These are phyloP conservation scores for Rhaphigaster nebulosa DNA, from an alignment of 2,888 invertebrate genomes.

Conservation along the genomic window DNA sequence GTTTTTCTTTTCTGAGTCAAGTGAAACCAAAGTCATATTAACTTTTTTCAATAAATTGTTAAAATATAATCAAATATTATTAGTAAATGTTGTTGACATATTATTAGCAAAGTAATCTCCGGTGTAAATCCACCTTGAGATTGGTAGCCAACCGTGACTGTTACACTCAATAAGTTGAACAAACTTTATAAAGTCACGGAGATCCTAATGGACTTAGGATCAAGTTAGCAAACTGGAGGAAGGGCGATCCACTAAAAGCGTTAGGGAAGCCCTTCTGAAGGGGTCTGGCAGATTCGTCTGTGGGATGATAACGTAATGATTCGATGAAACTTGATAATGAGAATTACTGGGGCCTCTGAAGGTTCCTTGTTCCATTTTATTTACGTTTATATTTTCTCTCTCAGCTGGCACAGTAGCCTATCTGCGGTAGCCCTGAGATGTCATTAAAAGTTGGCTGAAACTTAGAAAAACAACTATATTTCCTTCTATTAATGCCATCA, in stretches of 20 bases:
- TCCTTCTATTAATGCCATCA: too few relatives aligned
- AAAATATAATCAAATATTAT: too few relatives aligned
- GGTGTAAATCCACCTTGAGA: background rate
- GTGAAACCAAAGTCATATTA: too few relatives aligned
- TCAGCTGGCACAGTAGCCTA: too few relatives aligned
- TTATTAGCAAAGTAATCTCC: too few relatives aligned
- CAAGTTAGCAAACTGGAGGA: background rate
- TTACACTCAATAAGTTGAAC: background rate
- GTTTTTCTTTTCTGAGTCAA: too few relatives aligned
- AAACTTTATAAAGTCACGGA: background rate
- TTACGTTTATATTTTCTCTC: background rate
- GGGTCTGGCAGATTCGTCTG: background rate
- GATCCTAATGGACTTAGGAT: constrained; percentile 10
- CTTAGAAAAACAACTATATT: too few relatives aligned
- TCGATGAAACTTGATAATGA: background rate
- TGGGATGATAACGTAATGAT: background rate
- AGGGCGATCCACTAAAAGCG: background rate
- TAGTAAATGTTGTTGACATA: too few relatives aligned
- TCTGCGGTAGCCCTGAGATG: too few relatives aligned
- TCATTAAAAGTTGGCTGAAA: too few relatives aligned
- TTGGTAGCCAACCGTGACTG: background rate
- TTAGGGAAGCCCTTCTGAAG: background rate
- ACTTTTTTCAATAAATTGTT: too few relatives aligned
- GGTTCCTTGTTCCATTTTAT: background rate
- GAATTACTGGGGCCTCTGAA: background rate